Percentiles rank a stretch among this genome's conserved stretches.
These are phyloP conservation scores for Myopa testacea DNA, from an alignment of 2,888 invertebrate species.

Conservation along the genomic window DNA sequence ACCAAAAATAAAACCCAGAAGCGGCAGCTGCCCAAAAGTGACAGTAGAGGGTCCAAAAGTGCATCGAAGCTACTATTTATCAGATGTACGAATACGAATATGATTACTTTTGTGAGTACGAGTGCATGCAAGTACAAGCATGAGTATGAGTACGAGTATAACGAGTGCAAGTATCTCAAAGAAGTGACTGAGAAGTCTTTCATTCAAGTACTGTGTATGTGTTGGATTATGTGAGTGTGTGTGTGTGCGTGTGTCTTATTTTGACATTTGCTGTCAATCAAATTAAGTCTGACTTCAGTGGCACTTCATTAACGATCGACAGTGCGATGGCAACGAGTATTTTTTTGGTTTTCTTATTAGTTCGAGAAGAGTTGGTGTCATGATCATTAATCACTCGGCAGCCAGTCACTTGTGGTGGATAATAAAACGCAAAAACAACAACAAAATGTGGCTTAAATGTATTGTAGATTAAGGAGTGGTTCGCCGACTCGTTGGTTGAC, in stretches of 20 bases:
- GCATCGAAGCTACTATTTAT: too few relatives aligned
- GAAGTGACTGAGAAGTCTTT: too few relatives aligned
- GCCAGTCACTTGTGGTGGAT: background rate
- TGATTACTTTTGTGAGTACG: too few relatives aligned
- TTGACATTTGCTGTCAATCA: slow-evolving; percentile 39
- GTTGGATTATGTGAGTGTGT: background rate
- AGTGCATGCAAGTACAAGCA: too few relatives aligned
- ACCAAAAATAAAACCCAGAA: too few relatives aligned
- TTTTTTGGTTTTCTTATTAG: background rate
- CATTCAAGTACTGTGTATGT: too few relatives aligned
- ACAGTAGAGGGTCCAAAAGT: too few relatives aligned
- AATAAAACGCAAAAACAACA: background rate
- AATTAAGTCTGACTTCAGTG: background rate
- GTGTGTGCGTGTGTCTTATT: background rate
- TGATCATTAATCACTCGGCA: slow-evolving; percentile 35
- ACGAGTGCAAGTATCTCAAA: too few relatives aligned
- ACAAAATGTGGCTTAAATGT: slow-evolving; percentile 22
- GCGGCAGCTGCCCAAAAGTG: too few relatives aligned
- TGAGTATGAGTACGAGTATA: too few relatives aligned
- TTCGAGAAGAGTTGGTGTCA: background rate
- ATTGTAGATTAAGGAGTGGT: slow-evolving; percentile 23
- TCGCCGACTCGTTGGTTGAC: background rate
- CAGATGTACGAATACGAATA: too few relatives aligned
- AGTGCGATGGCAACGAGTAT: background rate
- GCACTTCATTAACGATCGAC: slow-evolving; percentile 28